Conservation (phyloP, 2,888 invertebrate genomes). For the Elegia similella region DNA sequence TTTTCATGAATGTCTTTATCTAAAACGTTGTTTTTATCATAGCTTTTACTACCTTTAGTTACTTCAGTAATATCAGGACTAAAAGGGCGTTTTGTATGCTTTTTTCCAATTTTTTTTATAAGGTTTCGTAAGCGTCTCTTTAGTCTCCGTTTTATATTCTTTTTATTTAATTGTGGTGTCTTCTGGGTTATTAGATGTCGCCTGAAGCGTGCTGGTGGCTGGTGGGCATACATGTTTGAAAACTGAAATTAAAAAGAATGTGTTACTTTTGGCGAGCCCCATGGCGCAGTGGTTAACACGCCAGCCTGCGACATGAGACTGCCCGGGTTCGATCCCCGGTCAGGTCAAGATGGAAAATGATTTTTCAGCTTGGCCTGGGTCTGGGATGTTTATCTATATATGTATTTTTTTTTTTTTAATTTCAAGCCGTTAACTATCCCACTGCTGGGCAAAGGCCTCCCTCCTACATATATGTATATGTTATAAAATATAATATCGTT, state of each 20-base stretch:
- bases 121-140: conserved; percentile 27
- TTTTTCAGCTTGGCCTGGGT: too few relatives aligned
- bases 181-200: conserved; percentile 21
- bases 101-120: conserved; percentile 35
- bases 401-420: too few relatives aligned
- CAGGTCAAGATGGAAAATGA: too few relatives aligned
- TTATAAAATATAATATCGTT: too few relatives aligned
- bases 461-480: too few relatives aligned
- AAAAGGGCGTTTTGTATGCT: conserved; percentile 37
- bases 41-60: conserved; percentile 19
- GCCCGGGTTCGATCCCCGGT: too few relatives aligned
- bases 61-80: conserved; percentile 25
- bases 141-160: conserved; percentile 6
- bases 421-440: too few relatives aligned
- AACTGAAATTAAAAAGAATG: conserved; percentile 23
- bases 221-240: conserved; percentile 21
- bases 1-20: not conserved
- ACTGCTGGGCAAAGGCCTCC: too few relatives aligned
- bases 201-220: conserved; percentile 22
- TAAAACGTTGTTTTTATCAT: not conserved
- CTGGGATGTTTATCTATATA: too few relatives aligned
- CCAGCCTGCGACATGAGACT: too few relatives aligned
- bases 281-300: too few relatives aligned
- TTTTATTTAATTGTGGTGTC: conserved; percentile 8
- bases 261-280: too few relatives aligned